Evolutionary conservation across 2,888 invertebrate genomes (phyloP), one percentile per base, ranked within the genome.

Genomic region (Cataglyphis livida): DNA sequence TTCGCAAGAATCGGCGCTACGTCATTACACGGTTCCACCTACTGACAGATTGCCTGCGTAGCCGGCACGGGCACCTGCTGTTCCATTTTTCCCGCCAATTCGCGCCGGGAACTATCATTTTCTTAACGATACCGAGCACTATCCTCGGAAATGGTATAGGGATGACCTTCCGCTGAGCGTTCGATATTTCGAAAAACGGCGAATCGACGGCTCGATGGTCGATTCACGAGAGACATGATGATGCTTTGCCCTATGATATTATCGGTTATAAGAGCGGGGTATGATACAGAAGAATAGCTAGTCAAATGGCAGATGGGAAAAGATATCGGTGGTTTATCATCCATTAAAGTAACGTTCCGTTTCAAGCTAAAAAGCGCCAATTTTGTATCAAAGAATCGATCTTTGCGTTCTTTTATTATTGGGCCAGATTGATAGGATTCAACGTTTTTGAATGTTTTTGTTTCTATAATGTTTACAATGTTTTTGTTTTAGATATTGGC

Each of bases 1-100:
- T 54, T 54, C 21, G 15, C 38, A 54, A 54, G 71, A 71, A 71
- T 78, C 59, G 71, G 32, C 57, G 76, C 76, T 41, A 57, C 41
- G 71, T 44, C 71, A 79, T 79, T 79, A 79, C 59, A 79, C 71
- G 78, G 71, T 71, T 21, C 78, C 78, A 66, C 79, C 54, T 61
- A 79, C 82, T 79, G 79, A 82, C 82, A 66, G 66, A 79, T 81
- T 78, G 66, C 73, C 18, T 61, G 78, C 78, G 78, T 79, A 25
- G 61, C 51, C 70, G 35, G 57, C 74, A 25, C 48, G 59, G 51
- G 81, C 88, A 89, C 88, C 89, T 89, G 89, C 84, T 84, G 86
- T 87, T 73, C 62, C 88, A 83, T 83, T 86, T 87, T 84, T 86
- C 76, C 83, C 59, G 59, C 62, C 86, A 57, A 87, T 88, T 78